Conservation (phyloP, 2,797 vertebrate species). For the Sylvilagus floridanus region DNA sequence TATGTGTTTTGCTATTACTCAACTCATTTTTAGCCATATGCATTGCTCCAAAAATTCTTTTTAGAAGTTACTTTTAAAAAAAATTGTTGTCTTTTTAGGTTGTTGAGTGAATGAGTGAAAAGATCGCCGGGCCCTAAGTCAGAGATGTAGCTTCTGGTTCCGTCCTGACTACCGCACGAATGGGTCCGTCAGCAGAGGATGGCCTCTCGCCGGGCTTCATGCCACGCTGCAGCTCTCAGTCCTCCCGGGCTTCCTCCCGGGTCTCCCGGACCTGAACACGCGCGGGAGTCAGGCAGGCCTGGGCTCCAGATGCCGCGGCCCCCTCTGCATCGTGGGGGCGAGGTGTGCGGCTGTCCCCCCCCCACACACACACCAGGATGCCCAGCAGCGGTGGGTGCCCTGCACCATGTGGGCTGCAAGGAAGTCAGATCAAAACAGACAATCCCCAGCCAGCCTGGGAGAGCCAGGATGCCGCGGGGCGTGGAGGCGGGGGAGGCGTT, state of each 20-base stretch:
- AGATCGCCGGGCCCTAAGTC: neutral
- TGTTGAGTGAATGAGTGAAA: neutral
- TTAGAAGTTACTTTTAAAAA: neutral
- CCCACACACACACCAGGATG: neutral
- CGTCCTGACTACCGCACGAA: neutral
- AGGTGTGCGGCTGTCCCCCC: too few relatives aligned
- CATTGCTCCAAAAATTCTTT: neutral
- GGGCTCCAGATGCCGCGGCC: neutral
- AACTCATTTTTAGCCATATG: constrained; percentile 41
- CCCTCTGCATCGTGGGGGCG: neutral
- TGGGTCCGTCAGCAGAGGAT: too few relatives aligned
- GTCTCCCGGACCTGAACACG: neutral
- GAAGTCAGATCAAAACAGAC: constrained; percentile 9
- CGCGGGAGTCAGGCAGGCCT: neutral
- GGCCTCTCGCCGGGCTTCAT: neutral
- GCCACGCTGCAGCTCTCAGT: neutral
- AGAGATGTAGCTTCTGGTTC: neutral
- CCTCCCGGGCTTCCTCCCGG: neutral
- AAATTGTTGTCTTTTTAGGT: neutral
- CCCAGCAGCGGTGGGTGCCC: neutral
- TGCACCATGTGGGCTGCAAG: neutral
- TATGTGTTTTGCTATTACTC: constrained; percentile 51
- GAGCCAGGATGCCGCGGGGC: neutral
- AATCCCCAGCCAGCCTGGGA: neutral
- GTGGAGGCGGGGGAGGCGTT: neutral